Evolutionary conservation across 2,113 vertebrate genomes (phyloP).

Genomic region (Gadus macrocephalus): DNA sequence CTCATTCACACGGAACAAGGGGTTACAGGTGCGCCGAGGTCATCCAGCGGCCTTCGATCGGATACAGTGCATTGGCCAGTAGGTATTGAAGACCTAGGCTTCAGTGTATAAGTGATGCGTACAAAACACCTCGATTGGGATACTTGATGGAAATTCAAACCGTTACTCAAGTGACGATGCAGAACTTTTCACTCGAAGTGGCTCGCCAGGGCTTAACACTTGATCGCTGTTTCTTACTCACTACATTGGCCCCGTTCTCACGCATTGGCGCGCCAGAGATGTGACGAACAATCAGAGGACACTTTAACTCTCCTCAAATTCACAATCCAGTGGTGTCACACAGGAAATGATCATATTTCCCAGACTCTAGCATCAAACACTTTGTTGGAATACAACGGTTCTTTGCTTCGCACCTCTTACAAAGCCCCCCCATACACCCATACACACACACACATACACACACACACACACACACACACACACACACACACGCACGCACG

Average conservation of each 20-base stretch:
- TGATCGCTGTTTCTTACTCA: conserved; percentile 26
- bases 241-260: conserved; percentile 4
- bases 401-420: conserved; percentile 44
- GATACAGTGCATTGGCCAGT: no score
- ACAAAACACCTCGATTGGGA: conserved; percentile 24
- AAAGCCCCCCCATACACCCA: conserved; percentile 38
- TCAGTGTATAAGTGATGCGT: conserved; percentile 38
- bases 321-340: conserved; percentile 53
- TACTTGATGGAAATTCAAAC: no score
- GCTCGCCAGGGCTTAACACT: conserved; percentile 36
- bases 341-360: conserved; percentile 51
- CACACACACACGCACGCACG: conserved; percentile 38
- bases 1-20: no score
- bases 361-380: conserved; percentile 38
- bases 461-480: conserved; percentile 32
- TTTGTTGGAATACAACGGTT: conserved; percentile 54
- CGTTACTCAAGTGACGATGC: neutral
- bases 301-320: conserved; percentile 47
- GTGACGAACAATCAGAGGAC: conserved; percentile 35
- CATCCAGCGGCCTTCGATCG: no score
- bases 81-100: no score
- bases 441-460: conserved; percentile 45
- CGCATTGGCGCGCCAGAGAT: conserved; percentile 41
- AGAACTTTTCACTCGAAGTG: neutral
- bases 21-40: no score